Base-by-base conservation (phyloP, 2,113 vertebrate genomes). In the Barnardius zonarius region DNA sequence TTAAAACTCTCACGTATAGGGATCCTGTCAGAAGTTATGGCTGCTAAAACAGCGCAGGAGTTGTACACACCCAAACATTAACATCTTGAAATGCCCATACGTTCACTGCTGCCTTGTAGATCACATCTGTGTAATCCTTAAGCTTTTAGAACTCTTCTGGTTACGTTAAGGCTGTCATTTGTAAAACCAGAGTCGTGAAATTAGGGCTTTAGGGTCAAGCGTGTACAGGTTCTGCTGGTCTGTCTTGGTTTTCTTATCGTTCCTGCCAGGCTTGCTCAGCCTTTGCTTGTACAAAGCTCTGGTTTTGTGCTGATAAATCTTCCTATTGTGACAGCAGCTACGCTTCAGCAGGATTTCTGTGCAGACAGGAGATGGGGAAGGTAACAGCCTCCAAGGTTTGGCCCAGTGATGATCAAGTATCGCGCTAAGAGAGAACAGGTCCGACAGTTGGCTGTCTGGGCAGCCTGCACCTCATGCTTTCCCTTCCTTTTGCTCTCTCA, bases 341-440 rank as follows among this genome's bases (percentile, higher is more conserved):
- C 9, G 11, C 61, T 63, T 66, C 63, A 63, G 12, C 46, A 35
- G 55, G 68, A 11, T 33, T 59, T 15, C 28, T 44, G 13, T 11
- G 52, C 22, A 22, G 12, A 7, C 59, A 44, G 63, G 46, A 33
- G 62, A 3, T 49, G 39, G 44, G 14, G 5, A 3, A 35, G 69
- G 46, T 11, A 10, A 24, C 49, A 17, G 27, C 31, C 55, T 43
- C 7, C 4, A 5, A 55, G 20, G 11, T 44, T 62, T 12, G 61
- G 97, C 96, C 97, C 96, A 31, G 54, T 98, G 97, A 98, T 98
- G 97, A 97, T 98, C 96, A 52, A 90, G 90, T 96, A 87, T 96
- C 88, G 95, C 94, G 83, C 96, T 97, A 92, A 92, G 98, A 99
- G 98, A 98, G 96, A 97, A 92, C 73, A 86, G 96, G 96, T 96